Evolutionary conservation across 2,888 invertebrate species (phyloP).

Genomic region (Oasisia sp.): DNA sequence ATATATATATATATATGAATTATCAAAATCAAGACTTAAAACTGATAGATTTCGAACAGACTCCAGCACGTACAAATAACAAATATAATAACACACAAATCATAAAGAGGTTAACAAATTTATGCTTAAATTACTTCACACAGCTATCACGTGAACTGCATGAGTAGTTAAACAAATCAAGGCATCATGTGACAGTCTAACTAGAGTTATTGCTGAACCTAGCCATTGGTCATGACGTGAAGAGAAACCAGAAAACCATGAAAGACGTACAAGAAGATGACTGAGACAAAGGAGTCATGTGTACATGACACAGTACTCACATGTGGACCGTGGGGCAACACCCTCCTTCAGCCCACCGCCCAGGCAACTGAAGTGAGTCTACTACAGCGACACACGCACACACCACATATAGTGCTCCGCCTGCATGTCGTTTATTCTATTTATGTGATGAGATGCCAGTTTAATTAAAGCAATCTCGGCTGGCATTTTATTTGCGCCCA

Average conservation of each 20-base stretch:
- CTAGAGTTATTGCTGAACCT: not conserved
- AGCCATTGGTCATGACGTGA: not conserved
- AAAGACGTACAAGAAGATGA: not conserved
- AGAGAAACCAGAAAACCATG: not conserved
- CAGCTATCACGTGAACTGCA: not conserved
- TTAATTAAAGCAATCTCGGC: conserved; percentile 13
- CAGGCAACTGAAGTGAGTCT: not conserved
- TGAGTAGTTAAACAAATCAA: not conserved
- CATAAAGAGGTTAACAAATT: not conserved
- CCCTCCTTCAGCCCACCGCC: not conserved
- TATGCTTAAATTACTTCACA: not conserved
- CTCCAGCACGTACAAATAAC: not conserved
- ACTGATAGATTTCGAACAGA: not conserved
- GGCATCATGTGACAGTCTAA: not conserved
- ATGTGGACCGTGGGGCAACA: not conserved
- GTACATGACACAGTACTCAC: not conserved
- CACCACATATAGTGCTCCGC: not conserved
- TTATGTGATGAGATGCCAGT: conserved; percentile 13
- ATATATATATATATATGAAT: too few relatives aligned
- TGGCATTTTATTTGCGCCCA: conserved; percentile 5
- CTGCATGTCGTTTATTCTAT: not conserved
- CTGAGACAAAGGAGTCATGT: not conserved
- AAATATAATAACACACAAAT: not conserved
- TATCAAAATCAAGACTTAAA: not conserved
- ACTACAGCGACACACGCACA: not conserved